phyloP scores from a whole-genome alignment of 2,888 invertebrate genomes.

The Idaea aversata region DNA sequence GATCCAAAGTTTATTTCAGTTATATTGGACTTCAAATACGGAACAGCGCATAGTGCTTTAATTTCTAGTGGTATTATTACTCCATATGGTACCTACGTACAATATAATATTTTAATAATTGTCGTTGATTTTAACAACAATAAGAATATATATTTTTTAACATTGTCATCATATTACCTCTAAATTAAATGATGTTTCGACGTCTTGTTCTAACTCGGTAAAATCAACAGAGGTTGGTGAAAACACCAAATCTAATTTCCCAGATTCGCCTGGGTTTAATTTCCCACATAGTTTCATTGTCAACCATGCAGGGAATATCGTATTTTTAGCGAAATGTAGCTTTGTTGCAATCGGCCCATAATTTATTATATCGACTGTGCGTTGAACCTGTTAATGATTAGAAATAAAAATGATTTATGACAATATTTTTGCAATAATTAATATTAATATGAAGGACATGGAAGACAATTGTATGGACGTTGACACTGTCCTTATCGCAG shows the following conservation, averaged over 20 bases:
- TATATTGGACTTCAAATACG: constrained; percentile 70
- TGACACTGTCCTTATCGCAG: background rate
- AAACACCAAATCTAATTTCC: constrained; percentile 75
- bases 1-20: constrained; percentile 75
- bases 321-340: constrained; percentile 63
- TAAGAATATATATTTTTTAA: background rate
- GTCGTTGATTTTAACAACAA: background rate
- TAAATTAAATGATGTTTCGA: constrained; percentile 66
- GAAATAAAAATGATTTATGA: background rate
- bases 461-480: background rate
- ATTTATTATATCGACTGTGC: constrained; percentile 72
- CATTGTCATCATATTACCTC: constrained; percentile 52
- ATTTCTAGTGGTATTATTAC: constrained; percentile 80
- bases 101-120: constrained; percentile 7
- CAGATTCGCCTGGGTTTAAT: constrained; percentile 70
- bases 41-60: constrained; percentile 79
- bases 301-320: constrained; percentile 55
- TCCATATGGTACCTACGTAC: constrained; percentile 76
- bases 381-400: constrained; percentile 50
- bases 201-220: constrained; percentile 61
- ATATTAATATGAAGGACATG: background rate
- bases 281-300: constrained; percentile 59
- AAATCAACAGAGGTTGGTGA: constrained; percentile 68
- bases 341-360: constrained; percentile 76
- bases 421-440: background rate